Base-by-base conservation (phyloP, 2,113 vertebrate species). In the Gasterosteus aculeatus region DNA sequence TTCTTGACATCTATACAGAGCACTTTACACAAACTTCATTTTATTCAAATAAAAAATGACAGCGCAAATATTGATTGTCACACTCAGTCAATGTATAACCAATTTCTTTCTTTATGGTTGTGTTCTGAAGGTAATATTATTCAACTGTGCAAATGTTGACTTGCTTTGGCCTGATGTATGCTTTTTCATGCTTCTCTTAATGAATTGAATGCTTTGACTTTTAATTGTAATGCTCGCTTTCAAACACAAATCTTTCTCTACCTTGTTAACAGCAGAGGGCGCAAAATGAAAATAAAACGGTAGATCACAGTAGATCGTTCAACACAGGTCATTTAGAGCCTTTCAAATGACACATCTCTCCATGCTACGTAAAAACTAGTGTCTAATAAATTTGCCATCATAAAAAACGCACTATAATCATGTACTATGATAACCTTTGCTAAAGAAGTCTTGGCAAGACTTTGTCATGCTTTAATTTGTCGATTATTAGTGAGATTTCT, bases 181-280 rank as follows among this genome's bases (percentile, higher is more conserved):
- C 10, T 62, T 47, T 26, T 29, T 2, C 49, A 56, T 11, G 41
- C n/a, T 49, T 51, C 7, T 19, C 29, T 31, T 5, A n/a, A n/a
- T n/a, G n/a, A n/a, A n/a, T n/a, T n/a, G n/a, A n/a, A n/a, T n/a
- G 10, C 0, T 1, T 1, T 5, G 9, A n/a, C 2, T 18, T 60
- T 59, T 12, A 6, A 10, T 54, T 29, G 53, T 4, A 80, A 53
- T 49, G 4, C 64, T n/a, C 80, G 31, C 46, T 71, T 77, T 65
- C 33, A 51, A 5, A 4, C 49, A 41, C 11, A 15, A 4, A 4
- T 83, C 47, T 46, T 35, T 35, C 10, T 12, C 18, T 39, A 4
- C n/a, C 12, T 41, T 12, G 39, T 4, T 35, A 72, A 66, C 87
- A 88, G 73, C 71, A 89, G 88, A 53, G 77, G 86, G 86, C 58